phyloP scores from a whole-genome alignment of 2,888 invertebrate species.

The Gibbula magus region DNA sequence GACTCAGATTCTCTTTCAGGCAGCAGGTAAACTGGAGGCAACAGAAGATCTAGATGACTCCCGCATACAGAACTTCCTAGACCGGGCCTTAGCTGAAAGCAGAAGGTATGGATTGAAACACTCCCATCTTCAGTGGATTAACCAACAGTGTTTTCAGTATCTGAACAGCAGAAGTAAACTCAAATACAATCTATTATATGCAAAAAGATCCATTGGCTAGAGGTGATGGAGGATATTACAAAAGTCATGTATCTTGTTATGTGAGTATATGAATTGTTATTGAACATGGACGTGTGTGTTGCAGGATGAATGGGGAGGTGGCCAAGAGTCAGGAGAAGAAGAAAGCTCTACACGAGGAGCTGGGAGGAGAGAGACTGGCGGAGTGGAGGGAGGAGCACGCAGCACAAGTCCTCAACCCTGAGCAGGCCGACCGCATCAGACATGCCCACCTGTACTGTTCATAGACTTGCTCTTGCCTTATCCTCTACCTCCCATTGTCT shows the following conservation, averaged over 20 bases:
- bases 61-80: slow-evolving; percentile 63
- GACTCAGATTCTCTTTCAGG: slow-evolving; percentile 41
- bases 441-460: slow-evolving; percentile 33
- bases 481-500: background rate
- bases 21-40: slow-evolving; percentile 55
- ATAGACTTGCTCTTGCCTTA: too few species aligned
- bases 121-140: background rate
- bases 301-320: slow-evolving; percentile 69
- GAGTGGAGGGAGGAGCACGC: slow-evolving; percentile 69
- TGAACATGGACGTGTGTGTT: slow-evolving; percentile 11
- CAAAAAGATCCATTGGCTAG: too few species aligned
- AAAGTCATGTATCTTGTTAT: too few species aligned
- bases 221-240: too few species aligned
- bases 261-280: too few species aligned
- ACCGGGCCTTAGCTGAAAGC: slow-evolving; percentile 66
- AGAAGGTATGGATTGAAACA: slow-evolving; percentile 52
- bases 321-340: slow-evolving; percentile 63
- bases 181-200: too few species aligned
- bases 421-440: slow-evolving; percentile 45
- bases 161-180: too few species aligned
- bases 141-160: too few species aligned
- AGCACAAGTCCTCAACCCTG: slow-evolving; percentile 59
- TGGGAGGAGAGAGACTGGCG: slow-evolving; percentile 61
- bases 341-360: slow-evolving; percentile 59
- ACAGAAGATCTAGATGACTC: slow-evolving; percentile 61